Evolutionary conservation across 1,140 invertebrate species (phyloP), one percentile per base, ranked within the genome.

Genomic region (Lepidurus arcticus): DNA sequence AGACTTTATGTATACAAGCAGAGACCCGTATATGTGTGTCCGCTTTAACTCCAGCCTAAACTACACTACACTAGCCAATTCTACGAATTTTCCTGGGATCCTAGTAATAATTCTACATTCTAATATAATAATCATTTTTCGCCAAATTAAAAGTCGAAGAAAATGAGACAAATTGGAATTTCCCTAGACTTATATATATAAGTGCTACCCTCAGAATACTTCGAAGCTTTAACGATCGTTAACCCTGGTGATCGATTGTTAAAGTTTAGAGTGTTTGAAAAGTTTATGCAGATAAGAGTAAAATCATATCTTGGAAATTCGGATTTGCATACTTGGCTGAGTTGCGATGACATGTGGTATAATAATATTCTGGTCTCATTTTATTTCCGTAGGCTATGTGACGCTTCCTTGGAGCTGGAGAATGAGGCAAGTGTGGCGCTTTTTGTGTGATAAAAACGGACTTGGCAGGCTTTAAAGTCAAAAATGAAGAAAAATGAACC

Each of bases 1-100:
- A 65, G 53, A 65, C 53, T 21, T 65, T 65, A 65, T 65, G 16
- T 65, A 65, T 21, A 65, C 53, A 65, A 65, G n/a, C n/a, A n/a
- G 53, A 65, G 21, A 21, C 7, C 21, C 53, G 53, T 65, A 53
- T n/a, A 65, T 21, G 53, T 65, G 16, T 21, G 16, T 65, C 21
- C n/a, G 1, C 53, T 21, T 21, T 7, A 47, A 1, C 13, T 13
- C 16, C 16, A 65, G 16, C 16, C 53, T 65, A 21, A 65, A 8
- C 53, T 21, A 65, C 34, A 21, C 21, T 65, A n/a, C n/a, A 65
- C 21, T 21, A 21, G 53, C 4, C n/a, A n/a, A 65, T 7, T 21
- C 21, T 65, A n/a, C 53, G 8, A n/a, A 21, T n/a, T 65, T 1
- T n/a, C 21, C 47, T 65, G 11, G 21, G 21, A 65, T 65, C 13